Conservation (phyloP, 2,888 invertebrate genomes). For the Tachina lurida region DNA sequence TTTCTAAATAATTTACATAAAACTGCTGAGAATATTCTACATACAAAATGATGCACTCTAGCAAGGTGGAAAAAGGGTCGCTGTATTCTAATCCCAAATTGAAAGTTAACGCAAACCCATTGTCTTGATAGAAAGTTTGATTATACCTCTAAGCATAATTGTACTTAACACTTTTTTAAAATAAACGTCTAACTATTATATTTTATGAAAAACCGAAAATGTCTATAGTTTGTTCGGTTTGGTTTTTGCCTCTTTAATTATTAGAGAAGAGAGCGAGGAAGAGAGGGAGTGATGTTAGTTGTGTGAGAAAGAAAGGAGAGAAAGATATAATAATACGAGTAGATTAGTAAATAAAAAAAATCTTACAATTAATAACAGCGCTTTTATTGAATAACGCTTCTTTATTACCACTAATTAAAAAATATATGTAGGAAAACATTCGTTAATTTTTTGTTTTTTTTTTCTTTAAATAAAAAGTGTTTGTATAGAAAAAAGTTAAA, state of each 20-base stretch:
- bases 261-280: not conserved
- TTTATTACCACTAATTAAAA: not conserved
- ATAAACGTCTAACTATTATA: not conserved
- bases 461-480: not conserved
- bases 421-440: slow-evolving; percentile 1
- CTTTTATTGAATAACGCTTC: not conserved
- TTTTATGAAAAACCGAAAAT: not conserved
- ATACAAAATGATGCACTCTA: too few species aligned
- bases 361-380: not conserved
- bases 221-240: not conserved
- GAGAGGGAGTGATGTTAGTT: not conserved
- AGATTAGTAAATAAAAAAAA: not conserved
- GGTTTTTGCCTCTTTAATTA: not conserved
- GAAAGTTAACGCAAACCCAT: too few species aligned
- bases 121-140: too few species aligned
- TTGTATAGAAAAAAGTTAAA: not conserved
- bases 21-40: too few species aligned
- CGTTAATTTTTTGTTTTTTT: too few species aligned
- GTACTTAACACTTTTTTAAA: too few species aligned
- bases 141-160: too few species aligned
- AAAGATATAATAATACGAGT: not conserved
- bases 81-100: too few species aligned
- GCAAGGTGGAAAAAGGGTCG: too few species aligned
- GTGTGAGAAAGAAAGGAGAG: not conserved
- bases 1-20: too few species aligned